A percentile compares a stretch with the other conserved stretches of the same genome.
phyloP scores from a whole-genome alignment of 2,888 invertebrate genomes.

The Myopa tessellatipennis region DNA sequence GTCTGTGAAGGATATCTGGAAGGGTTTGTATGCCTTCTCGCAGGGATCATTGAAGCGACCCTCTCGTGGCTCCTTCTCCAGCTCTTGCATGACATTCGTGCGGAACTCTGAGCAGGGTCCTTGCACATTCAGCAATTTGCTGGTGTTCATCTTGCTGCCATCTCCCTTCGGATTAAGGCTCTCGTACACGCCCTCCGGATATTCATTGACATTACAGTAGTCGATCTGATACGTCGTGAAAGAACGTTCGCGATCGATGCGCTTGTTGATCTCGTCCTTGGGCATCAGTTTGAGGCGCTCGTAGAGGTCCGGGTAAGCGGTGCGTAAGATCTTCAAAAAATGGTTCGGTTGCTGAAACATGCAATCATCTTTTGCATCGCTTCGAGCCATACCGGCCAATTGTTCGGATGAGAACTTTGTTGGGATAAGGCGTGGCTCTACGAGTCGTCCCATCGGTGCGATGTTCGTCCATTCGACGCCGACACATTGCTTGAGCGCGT shows the following conservation, averaged over 20 bases:
- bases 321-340: slow-evolving; percentile 62
- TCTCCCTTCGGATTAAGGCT: slow-evolving; percentile 55
- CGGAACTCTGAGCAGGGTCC: slow-evolving; percentile 60
- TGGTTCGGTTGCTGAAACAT: slow-evolving; percentile 62
- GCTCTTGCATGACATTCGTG: slow-evolving; percentile 56
- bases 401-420: slow-evolving; percentile 55
- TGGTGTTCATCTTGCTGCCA: slow-evolving; percentile 51
- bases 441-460: slow-evolving; percentile 63
- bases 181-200: slow-evolving; percentile 62
- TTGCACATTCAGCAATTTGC: slow-evolving; percentile 52
- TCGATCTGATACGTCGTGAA: slow-evolving; percentile 73
- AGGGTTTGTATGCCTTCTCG: slow-evolving; percentile 57
- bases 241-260: slow-evolving; percentile 71
- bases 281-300: slow-evolving; percentile 70
- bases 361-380: slow-evolving; percentile 54
- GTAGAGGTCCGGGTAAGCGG: slow-evolving; percentile 72
- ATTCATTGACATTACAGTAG: slow-evolving; percentile 66
- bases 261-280: slow-evolving; percentile 69
- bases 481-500: slow-evolving; percentile 51
- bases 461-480: slow-evolving; percentile 63
- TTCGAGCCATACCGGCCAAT: slow-evolving; percentile 50
- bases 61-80: slow-evolving; percentile 50
- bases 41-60: slow-evolving; percentile 53
- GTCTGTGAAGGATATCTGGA: slow-evolving; percentile 59
- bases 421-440: slow-evolving; percentile 62